Evolutionary conservation across 2,888 invertebrate genomes (phyloP).

Genomic region (Sepiola atlantica): DNA sequence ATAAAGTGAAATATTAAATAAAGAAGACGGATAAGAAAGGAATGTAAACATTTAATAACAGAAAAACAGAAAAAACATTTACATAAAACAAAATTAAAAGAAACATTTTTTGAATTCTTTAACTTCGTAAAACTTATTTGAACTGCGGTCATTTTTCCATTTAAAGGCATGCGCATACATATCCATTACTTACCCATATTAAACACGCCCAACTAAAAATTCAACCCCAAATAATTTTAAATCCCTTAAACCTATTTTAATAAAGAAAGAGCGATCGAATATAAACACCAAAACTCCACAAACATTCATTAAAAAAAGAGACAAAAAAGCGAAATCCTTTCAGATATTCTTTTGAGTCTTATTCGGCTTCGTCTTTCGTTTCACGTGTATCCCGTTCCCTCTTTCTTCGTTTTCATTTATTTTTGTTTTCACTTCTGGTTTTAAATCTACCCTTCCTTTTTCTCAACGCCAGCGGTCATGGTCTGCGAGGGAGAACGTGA

Average conservation of each 20-base stretch:
- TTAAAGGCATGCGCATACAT: neutral
- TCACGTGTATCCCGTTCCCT: neutral
- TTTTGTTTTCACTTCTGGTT: neutral
- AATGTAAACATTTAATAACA: too few relatives aligned
- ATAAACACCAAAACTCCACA: neutral
- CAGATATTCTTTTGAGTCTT: too few relatives aligned
- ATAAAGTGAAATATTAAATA: too few relatives aligned
- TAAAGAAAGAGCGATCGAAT: neutral
- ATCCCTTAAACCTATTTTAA: neutral
- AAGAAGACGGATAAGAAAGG: too few relatives aligned
- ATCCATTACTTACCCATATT: neutral
- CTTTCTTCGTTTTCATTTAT: neutral
- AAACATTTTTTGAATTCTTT: too few relatives aligned
- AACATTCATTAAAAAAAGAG: neutral
- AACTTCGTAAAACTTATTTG: too few relatives aligned
- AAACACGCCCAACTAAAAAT: too few relatives aligned
- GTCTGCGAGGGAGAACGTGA: neutral
- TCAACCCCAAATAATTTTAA: neutral
- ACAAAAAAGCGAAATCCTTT: neutral
- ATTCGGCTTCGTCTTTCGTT: neutral
- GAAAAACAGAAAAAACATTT: too few relatives aligned
- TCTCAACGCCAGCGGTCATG: neutral
- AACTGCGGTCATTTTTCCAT: too few relatives aligned
- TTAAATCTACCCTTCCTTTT: neutral
- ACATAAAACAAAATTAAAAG: too few relatives aligned